phyloP scores from a whole-genome alignment of 2,797 vertebrate genomes.

The Gallinago stenura region DNA sequence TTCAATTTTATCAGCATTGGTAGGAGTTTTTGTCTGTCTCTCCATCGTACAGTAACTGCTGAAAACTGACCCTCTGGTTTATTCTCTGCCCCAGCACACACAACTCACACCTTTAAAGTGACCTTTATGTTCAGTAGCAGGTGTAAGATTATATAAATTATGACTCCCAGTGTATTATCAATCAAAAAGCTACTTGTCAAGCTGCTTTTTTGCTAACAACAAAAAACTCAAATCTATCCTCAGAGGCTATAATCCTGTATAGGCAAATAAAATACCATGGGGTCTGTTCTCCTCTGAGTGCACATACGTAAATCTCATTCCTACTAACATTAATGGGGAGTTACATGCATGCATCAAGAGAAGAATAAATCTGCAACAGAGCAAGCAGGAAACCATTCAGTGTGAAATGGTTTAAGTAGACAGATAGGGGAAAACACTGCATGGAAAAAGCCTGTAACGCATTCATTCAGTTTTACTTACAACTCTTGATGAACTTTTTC shows the following conservation, averaged over 20 bases:
- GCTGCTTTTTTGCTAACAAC: constrained; percentile 70
- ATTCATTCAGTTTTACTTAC: constrained; percentile 23
- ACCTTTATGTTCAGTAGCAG: constrained; percentile 71
- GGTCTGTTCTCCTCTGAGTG: constrained; percentile 62
- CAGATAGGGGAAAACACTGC: constrained; percentile 25
- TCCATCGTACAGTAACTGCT: background rate
- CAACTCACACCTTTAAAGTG: constrained; percentile 69
- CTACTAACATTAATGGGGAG: constrained; percentile 63
- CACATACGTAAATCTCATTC: constrained; percentile 72
- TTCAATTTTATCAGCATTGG: constrained; percentile 69
- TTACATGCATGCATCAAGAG: constrained; percentile 56
- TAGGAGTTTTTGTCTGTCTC: constrained; percentile 59
- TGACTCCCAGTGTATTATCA: constrained; percentile 75
- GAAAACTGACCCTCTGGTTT: constrained; percentile 51
- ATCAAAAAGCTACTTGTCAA: constrained; percentile 73
- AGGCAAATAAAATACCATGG: constrained; percentile 69
- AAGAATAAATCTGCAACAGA: constrained; percentile 62
- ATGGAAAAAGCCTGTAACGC: background rate
- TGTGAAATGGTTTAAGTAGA: constrained; percentile 57
- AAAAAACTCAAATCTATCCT: constrained; percentile 71
- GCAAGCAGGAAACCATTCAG: constrained; percentile 30
- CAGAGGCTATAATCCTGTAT: constrained; percentile 65
- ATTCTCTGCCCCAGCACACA: constrained; percentile 33
- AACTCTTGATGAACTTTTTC: constrained; percentile 54
- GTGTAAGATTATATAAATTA: constrained; percentile 76